Evolutionary conservation across 2,888 invertebrate species (phyloP), one percentile per base, ranked within the genome.

Genomic region (Euspilapteryx auroguttella): DNA sequence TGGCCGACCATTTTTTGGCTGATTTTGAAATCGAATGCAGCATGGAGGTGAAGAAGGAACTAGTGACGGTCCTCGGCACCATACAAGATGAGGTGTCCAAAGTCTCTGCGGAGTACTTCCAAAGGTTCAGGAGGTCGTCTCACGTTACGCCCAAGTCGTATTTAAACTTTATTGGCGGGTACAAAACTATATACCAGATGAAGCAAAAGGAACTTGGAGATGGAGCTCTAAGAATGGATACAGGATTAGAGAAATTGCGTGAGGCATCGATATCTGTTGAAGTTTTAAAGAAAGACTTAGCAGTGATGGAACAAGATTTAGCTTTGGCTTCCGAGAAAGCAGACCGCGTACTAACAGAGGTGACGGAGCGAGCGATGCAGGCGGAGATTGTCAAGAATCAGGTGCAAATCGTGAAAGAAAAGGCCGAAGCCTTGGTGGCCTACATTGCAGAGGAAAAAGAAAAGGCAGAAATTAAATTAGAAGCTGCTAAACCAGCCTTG

Each of bases 141-240:
- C 95, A 96, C 50, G 97, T 97, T 2, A 97, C 97, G 2, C 97
- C 97, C 6, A 97, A 97, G 63, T 96, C 96, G 0, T 97, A 96
- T 58, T 71, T 97, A 12, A 95, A 93, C 51, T 97, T 97, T 56
- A 90, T 97, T 38, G 87, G 87, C 10, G 95, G 95, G 15, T 97
- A 97, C 61, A 97, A 97, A 66, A 87, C 86, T 32, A 94, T 97
- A 44, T 97, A 97, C 55, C 83, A 86, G 38, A 83, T 84, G 57
- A 96, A 94, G 59, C 87, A 89, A 49, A 86, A 85, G 44, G 94
- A 96, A 52, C 78, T 97, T 14, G 92, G 90, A 3, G 87, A 93
- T 44, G 89, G 95, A 20, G 94, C 94, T 8, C 76, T 86, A 37
- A 80, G 96, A 55, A 96, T 97, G 95, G 95, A 96, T 51, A 94